Base-by-base conservation (phyloP, 2,797 vertebrate genomes). In the Syngnathus rostellatus region DNA sequence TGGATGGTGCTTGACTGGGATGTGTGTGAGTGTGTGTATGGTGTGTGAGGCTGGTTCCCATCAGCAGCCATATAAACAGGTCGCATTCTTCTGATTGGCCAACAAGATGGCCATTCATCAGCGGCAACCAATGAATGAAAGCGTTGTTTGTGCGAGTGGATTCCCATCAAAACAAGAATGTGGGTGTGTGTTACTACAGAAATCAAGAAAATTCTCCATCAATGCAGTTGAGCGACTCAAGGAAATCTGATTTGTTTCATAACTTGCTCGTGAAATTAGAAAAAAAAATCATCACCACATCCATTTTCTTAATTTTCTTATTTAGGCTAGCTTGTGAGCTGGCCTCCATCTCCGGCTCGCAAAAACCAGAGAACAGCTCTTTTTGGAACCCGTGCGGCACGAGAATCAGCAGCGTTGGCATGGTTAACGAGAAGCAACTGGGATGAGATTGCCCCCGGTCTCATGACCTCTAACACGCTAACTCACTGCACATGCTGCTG, bases 51-150 rank as follows among this genome's bases (percentile, higher is more conserved):
- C 66, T 63, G 64, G 67, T 66, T 68, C 51, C 3, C 66, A 58
- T 11, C 63, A 3, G 69, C 81, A 68, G 79, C 81, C 65, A 82
- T 86, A 86, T 79, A 62, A 64, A 54, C 74, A 0, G 10, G 51
- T 80, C 83, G 81, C 85, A 79, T 83, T 78, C 61, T 64, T 14
- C 73, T 78, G 78, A 85, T 88, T 85, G 84, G 84, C 68, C 70
- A 51, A 83, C 71, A 79, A 70, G 68, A 53, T 37, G 0, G n/a
- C 70, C 81, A 84, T 83, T 86, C 75, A 85, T 73, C 58, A 69
- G 66, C 48, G 46, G 64, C 66, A 77, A 69, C 85, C 86, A 85
- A 85, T 88, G 54, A 53, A 57, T 2, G 21, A 2, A 2, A 8
- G 19, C 37, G 7, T 48, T 41, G 60, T 46, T 54, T 62, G 71